These are phyloP conservation scores for Carposina sasakii DNA, from an alignment of 1,140 invertebrate species.

Conservation along the genomic window DNA sequence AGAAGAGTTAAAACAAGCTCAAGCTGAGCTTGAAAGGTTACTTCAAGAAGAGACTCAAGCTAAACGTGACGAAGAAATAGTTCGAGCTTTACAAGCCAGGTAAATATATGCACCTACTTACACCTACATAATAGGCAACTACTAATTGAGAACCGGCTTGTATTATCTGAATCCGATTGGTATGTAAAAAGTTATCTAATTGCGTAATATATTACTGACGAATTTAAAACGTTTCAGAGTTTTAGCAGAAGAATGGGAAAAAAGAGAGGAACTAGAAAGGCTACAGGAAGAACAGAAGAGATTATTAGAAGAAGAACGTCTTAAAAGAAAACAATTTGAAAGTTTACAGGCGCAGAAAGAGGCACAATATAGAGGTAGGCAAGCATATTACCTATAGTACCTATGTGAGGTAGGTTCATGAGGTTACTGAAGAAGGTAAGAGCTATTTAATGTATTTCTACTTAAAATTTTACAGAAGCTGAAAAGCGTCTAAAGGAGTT, in stretches of 20 bases:
- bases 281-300: conserved; percentile 83
- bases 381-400: no score
- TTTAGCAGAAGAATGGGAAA: conserved; percentile 87
- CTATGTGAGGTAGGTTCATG: no score
- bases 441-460: neutral
- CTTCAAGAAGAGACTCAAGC: conserved; percentile 87
- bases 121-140: no score
- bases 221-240: no score
- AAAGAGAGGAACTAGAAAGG: conserved; percentile 83
- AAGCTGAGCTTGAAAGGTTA: conserved; percentile 77
- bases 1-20: conserved; percentile 80
- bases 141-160: no score
- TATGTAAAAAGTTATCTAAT: neutral
- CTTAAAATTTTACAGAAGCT: conserved; percentile 72
- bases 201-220: neutral
- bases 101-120: no score
- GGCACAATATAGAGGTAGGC: conserved; percentile 73
- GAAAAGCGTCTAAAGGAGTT: conserved; percentile 77
- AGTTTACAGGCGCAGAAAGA: conserved; percentile 81
- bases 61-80: conserved; percentile 88
- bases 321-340: conserved; percentile 83
- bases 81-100: conserved; percentile 80
- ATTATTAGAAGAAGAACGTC: conserved; percentile 81
- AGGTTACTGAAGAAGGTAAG: neutral
- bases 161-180: no score